Evolutionary conservation across 1,140 invertebrate genomes (phyloP), one percentile per base, ranked within the genome.

Genomic region (Heliothis virescens): DNA sequence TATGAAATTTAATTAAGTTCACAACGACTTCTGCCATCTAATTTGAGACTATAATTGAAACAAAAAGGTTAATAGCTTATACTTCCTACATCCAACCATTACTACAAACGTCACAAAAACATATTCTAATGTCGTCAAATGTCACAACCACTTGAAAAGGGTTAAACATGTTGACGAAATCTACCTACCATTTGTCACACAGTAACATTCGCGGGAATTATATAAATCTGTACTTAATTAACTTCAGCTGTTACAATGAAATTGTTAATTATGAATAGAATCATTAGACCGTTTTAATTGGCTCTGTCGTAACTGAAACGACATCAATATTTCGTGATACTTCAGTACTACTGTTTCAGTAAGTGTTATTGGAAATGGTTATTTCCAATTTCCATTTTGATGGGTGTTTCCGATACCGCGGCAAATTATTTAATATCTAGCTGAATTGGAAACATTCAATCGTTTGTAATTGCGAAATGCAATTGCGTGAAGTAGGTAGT

Each of bases 191-290:
- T 62, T 18, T 34, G 59, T 62, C 26, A 62, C 59, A 1, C 21
- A n/a, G 18, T 60, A 15, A 21, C 13, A 57, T 62, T 13, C 34
- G 59, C 59, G 16, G 59, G 59, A 18, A 7, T 62, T 62, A 29
- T 29, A 29, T 34, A 62, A 62, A 62, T 62, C 59, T 62, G 26
- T 11, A 3, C 21, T 62, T 62, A 62, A 62, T 62, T 62, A 62
- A 34, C 59, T 13, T 15, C 13, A 12, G 3, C 26, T 10, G 59
- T 4, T 15, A 62, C 29, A 62, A 62, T 62, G 21, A 62, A 62
- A 62, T 34, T 34, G 59, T 67, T 67, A 67, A 67, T 67, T 67
- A 50, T 67, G 15, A 67, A 65, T 65, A 47, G 62, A 65, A 47
- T 65, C n/a, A 47, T 65, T 65, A 65, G 62, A 65, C 15, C 62